A percentile compares a stretch with the other conserved stretches of the same genome.
Evolutionary conservation across 2,113 vertebrate species (phyloP).

Genomic region (Megaleporinus macrocephalus): DNA sequence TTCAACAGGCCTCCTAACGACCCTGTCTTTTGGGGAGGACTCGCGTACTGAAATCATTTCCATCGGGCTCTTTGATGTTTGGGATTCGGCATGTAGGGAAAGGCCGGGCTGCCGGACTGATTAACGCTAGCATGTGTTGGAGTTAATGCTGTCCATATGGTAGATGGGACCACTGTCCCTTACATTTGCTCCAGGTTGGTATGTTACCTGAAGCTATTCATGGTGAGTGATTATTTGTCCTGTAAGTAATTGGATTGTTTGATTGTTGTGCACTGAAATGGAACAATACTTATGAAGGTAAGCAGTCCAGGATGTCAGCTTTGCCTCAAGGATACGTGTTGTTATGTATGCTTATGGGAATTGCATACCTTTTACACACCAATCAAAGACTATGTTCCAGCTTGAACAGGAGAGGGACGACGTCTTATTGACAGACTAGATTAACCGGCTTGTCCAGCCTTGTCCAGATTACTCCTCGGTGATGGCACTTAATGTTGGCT

Average conservation of each 20-base stretch:
- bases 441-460: too few relatives aligned
- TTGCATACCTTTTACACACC: too few relatives aligned
- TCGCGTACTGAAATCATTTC: constrained; percentile 21
- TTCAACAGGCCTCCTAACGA: not conserved
- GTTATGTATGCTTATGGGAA: too few relatives aligned
- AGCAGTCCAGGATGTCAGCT: too few relatives aligned
- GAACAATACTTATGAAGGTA: too few relatives aligned
- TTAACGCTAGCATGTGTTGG: constrained; percentile 36
- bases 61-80: constrained; percentile 20
- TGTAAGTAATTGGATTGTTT: not conserved
- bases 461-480: too few relatives aligned
- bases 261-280: too few relatives aligned
- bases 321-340: too few relatives aligned
- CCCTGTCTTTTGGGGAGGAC: not conserved
- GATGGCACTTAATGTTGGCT: too few relatives aligned
- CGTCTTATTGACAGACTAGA: too few relatives aligned
- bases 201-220: constrained; percentile 1
- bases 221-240: not conserved
- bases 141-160: constrained; percentile 37
- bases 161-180: not conserved
- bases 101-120: not conserved
- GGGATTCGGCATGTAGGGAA: constrained; percentile 18
- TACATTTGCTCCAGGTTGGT: not conserved
- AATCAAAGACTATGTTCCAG: too few relatives aligned
- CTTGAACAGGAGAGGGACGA: too few relatives aligned